phyloP scores from a whole-genome alignment of 2,113 vertebrate genomes.

The Aegithalos caudatus region DNA sequence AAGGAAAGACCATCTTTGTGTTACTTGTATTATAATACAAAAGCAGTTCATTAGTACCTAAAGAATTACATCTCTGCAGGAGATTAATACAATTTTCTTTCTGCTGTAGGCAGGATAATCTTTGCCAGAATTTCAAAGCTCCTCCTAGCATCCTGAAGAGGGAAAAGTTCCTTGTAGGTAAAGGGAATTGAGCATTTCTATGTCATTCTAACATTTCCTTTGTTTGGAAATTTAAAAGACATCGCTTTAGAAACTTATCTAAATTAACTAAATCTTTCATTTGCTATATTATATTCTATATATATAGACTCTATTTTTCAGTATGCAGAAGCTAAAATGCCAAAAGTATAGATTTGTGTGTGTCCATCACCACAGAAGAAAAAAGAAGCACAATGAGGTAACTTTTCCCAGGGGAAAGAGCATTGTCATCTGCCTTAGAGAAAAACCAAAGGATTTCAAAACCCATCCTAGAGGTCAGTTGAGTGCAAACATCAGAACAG shows the following conservation, averaged over 20 bases:
- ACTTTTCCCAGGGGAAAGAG: neutral
- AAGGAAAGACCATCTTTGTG: neutral
- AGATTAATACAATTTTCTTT: constrained; percentile 18
- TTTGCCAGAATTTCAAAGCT: constrained; percentile 43
- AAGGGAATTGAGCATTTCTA: neutral
- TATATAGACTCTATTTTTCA: neutral
- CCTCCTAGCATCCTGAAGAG: neutral
- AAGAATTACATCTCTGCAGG: constrained; percentile 6
- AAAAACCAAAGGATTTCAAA: neutral
- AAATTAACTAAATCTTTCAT: constrained; percentile 29
- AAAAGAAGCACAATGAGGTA: neutral
- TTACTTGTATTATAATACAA: neutral
- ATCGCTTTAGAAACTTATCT: constrained; percentile 1
- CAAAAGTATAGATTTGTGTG: neutral
- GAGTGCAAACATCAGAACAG: neutral
- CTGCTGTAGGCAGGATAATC: constrained; percentile 14
- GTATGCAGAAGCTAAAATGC: neutral
- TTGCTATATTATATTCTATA: neutral
- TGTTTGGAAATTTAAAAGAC: constrained; percentile 34
- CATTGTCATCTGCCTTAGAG: neutral
- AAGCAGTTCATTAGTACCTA: constrained; percentile 16
- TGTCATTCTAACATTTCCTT: neutral
- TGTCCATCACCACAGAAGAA: neutral
- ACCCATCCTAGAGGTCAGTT: neutral
- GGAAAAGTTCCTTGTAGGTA: constrained; percentile 1